A percentile compares a stretch with the other conserved stretches of the same genome.
phyloP scores from a whole-genome alignment of 1,140 invertebrate species.

The Leucophenga varia region DNA sequence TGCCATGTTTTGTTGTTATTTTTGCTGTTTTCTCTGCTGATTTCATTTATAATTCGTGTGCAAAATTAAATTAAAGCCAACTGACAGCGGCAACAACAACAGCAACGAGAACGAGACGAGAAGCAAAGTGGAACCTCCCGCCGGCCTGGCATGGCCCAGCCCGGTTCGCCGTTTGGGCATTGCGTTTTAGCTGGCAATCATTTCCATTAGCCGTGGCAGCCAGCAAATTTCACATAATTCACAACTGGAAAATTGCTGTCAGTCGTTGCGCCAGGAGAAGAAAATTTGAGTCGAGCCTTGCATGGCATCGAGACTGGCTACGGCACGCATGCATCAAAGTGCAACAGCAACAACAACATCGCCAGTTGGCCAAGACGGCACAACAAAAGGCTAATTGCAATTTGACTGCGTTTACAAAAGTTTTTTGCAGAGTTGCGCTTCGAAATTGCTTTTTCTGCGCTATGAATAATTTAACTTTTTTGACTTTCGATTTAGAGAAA shows the following conservation, averaged over 20 bases:
- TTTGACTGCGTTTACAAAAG: slow-evolving; percentile 50
- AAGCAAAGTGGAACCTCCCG: slow-evolving; percentile 10
- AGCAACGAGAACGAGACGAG: slow-evolving; percentile 1
- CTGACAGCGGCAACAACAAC: slow-evolving; percentile 33
- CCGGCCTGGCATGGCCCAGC: slow-evolving; percentile 9
- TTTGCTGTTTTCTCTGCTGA: slow-evolving; percentile 27
- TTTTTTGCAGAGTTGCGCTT: slow-evolving; percentile 28
- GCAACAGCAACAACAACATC: slow-evolving; percentile 21
- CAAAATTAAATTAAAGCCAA: slow-evolving; percentile 54
- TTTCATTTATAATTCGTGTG: slow-evolving; percentile 54
- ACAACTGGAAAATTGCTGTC: slow-evolving; percentile 53
- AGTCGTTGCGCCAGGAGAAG: slow-evolving; percentile 28
- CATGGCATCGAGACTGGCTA: slow-evolving; percentile 11
- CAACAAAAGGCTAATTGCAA: slow-evolving; percentile 52
- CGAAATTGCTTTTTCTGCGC: slow-evolving; percentile 45
- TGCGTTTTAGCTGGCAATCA: slow-evolving; percentile 52
- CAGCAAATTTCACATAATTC: slow-evolving; percentile 50
- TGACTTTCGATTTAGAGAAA: slow-evolving; percentile 49
- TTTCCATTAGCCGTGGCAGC: slow-evolving; percentile 49
- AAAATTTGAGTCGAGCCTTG: slow-evolving; percentile 30
- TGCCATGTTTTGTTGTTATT: slow-evolving; percentile 25
- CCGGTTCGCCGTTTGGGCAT: slow-evolving; percentile 12
- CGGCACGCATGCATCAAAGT: slow-evolving; percentile 48
- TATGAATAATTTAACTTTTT: slow-evolving; percentile 53
- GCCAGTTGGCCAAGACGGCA: slow-evolving; percentile 28